These are phyloP conservation scores for Drosophila lacertosa DNA, from an alignment of 1,140 invertebrate genomes.

Conservation along the genomic window DNA sequence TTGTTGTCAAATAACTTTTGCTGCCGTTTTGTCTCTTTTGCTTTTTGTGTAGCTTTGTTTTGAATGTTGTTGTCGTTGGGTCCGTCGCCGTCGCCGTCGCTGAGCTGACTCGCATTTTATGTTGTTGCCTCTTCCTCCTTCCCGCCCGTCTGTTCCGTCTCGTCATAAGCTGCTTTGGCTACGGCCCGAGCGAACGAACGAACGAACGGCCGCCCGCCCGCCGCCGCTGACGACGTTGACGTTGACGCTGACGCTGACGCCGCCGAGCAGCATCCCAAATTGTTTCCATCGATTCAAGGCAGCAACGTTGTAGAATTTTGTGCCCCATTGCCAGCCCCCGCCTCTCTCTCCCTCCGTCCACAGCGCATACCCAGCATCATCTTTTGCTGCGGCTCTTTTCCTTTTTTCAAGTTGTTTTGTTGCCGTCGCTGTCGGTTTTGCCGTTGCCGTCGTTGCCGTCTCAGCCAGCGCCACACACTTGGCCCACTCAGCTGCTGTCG, in stretches of 20 bases:
- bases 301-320: constrained; percentile 54
- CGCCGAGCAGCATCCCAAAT: constrained; percentile 44
- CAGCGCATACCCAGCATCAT: constrained; percentile 18
- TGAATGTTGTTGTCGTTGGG: constrained; percentile 15
- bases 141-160: neutral
- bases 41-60: constrained; percentile 31
- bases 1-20: constrained; percentile 48
- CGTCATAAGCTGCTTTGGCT: constrained; percentile 37
- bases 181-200: constrained; percentile 26
- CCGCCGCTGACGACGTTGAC: constrained; percentile 6
- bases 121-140: too few relatives aligned
- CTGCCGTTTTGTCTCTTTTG: constrained; percentile 41
- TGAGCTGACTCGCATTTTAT: constrained; percentile 46
- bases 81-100: constrained; percentile 34
- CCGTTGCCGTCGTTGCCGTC: constrained; percentile 14
- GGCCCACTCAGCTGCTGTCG: constrained; percentile 44
- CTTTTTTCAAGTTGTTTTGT: constrained; percentile 68
- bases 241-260: constrained; percentile 1
- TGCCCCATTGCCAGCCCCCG: constrained; percentile 17
- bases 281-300: constrained; percentile 51
- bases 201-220: constrained; percentile 30
- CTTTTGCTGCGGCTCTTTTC: constrained; percentile 62
- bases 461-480: constrained; percentile 40
- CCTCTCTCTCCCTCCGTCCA: constrained; percentile 7
- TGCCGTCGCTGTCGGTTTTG: constrained; percentile 33